These are phyloP conservation scores for Bombyx huttoni DNA, from an alignment of 2,888 invertebrate genomes.

Conservation along the genomic window DNA sequence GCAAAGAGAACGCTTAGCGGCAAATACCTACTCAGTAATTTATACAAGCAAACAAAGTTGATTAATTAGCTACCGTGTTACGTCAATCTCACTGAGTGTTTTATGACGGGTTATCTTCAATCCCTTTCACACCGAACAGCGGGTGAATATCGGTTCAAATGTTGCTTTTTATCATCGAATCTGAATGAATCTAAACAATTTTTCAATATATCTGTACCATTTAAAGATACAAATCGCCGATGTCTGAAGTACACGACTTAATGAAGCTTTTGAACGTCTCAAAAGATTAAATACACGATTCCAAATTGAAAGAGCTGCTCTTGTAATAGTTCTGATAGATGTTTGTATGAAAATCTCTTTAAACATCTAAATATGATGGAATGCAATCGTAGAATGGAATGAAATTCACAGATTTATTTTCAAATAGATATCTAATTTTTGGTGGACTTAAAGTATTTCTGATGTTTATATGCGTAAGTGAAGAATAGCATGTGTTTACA, in stretches of 20 bases:
- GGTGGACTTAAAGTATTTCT: too few relatives aligned
- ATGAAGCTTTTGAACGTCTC: conserved; percentile 63
- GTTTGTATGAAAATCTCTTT: too few relatives aligned
- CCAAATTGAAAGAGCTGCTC: neutral
- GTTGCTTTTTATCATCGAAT: conserved; percentile 29
- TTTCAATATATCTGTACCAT: conserved; percentile 55
- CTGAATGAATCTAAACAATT: conserved; percentile 35
- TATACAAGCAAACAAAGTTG: conserved; percentile 28
- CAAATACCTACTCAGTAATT: conserved; percentile 15
- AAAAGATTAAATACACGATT: conserved; percentile 56
- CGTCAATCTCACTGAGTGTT: conserved; percentile 33
- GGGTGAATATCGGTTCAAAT: conserved; percentile 28
- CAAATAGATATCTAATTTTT: too few relatives aligned
- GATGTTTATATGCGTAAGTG: too few relatives aligned
- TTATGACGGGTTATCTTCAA: conserved; percentile 26
- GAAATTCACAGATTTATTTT: too few relatives aligned
- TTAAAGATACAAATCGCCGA: conserved; percentile 59
- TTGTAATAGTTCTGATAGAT: neutral
- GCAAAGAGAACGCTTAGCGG: conserved; percentile 13
- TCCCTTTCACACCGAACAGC: conserved; percentile 19
- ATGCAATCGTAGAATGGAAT: too few relatives aligned
- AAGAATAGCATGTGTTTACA: too few relatives aligned
- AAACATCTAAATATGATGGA: too few relatives aligned
- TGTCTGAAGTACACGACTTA: conserved; percentile 63
- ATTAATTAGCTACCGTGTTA: conserved; percentile 34